Evolutionary conservation across 2,797 vertebrate species (phyloP).

Genomic region (Adrianichthys oophorus): DNA sequence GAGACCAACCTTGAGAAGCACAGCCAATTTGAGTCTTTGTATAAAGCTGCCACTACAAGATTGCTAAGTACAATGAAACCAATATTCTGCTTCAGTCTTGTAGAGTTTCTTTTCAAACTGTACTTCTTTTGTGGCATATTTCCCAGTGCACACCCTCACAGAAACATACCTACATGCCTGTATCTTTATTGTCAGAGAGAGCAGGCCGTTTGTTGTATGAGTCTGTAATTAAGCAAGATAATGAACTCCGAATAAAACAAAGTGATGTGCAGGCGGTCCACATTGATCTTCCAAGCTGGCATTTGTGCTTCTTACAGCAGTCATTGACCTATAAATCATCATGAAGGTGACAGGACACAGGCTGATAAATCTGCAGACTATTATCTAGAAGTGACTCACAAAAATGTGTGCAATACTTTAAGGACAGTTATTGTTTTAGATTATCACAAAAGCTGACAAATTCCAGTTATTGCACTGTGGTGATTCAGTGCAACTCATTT

Average conservation of each 20-base stretch:
- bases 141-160: background rate
- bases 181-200: slow-evolving; percentile 14
- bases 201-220: background rate
- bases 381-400: background rate
- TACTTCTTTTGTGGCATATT: background rate
- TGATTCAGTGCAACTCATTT: no score
- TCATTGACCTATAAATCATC: background rate
- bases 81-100: slow-evolving; percentile 18
- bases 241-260: slow-evolving; percentile 1
- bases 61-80: slow-evolving; percentile 28
- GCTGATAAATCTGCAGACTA: background rate
- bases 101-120: background rate
- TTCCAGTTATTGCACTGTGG: background rate
- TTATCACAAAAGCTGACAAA: background rate
- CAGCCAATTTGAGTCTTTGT: slow-evolving; percentile 55
- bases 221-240: slow-evolving; percentile 14
- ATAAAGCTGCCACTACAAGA: slow-evolving; percentile 34
- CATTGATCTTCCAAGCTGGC: background rate
- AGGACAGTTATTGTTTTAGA: no score
- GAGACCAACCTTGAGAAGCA: slow-evolving; percentile 32
- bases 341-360: background rate
- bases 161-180: background rate
- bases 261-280: background rate
- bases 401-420: no score
- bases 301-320: background rate